Evolutionary conservation across 2,888 invertebrate genomes (phyloP).

Genomic region (Papilio elwesi): DNA sequence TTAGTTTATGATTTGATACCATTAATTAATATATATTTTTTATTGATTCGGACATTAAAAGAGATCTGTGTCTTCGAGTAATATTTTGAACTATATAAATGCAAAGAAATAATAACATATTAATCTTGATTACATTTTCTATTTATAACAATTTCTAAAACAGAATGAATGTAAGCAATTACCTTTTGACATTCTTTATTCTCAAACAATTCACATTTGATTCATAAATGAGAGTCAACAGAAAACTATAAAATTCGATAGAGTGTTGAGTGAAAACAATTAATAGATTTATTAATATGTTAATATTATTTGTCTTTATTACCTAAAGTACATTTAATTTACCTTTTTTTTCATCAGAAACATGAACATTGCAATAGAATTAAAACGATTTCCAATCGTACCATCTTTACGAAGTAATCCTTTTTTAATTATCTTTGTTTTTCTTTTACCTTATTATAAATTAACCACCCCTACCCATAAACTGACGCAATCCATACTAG

Average conservation of each 20-base stretch:
- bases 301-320: conserved; percentile 38
- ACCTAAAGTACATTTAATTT: conserved; percentile 30
- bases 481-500: too few relatives aligned
- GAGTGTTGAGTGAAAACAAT: conserved; percentile 34
- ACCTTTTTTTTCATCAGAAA: conserved; percentile 35
- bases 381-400: neutral
- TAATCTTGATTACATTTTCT: too few relatives aligned
- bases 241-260: conserved; percentile 16
- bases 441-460: neutral
- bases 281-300: conserved; percentile 29
- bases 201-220: neutral
- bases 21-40: neutral
- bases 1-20: neutral
- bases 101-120: neutral
- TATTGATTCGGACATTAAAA: neutral
- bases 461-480: too few relatives aligned
- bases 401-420: too few relatives aligned
- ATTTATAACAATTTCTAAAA: too few relatives aligned
- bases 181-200: neutral
- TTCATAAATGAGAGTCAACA: conserved; percentile 20
- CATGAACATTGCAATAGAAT: neutral
- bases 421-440: neutral
- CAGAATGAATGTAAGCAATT: too few relatives aligned
- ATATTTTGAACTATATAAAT: too few relatives aligned
- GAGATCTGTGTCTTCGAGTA: neutral